Evolutionary conservation across 2,888 invertebrate genomes (phyloP), one percentile per base, ranked within the genome.

Genomic region (Fissipunctia ypsillon): DNA sequence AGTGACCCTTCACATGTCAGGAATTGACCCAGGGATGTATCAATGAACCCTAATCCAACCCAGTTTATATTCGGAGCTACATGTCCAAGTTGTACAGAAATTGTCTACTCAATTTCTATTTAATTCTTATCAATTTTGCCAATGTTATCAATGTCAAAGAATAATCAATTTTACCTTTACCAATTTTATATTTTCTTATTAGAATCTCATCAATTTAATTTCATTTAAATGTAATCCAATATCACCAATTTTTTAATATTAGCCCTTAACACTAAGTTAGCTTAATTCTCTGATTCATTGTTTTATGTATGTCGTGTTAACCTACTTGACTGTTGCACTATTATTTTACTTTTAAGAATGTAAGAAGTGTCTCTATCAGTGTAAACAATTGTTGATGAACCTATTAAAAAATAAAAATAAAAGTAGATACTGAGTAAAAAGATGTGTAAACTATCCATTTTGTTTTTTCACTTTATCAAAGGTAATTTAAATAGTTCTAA

Each of bases 11-110:
- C 74, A 80, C 41, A 71, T 64, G 54, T 74, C 70, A 69, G 54
- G 60, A 45, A 68, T 73, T 64, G 52, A 69, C 54, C 61, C 25
- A 28, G 43, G 45, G 45, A 71, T 66, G 71, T 72, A 71, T 80
- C 81, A 83, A 71, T 81, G 71, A 69, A 72, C 80, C 75, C 54
- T 84, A 67, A 80, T 71, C 65, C 63, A 59, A 63, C 80, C 81
- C 69, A 81, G 61, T 81, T 83, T 83, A 50, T 74, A 81, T 69
- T 71, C 66, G 65, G 41, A 60, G 41, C 69, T 65, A 45, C 45
- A 56, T 57, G n/a, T 22, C 60, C 50, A 64, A 56, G 41, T 73
- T 66, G 54, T 71, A 41, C 54, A 65, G 14, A 69, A 56, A 74
- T 66, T 54, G 48, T 69, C 66, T 71, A 65, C 61, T 45, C 56